phyloP scores from a whole-genome alignment of 2,888 invertebrate genomes.

The Microdon myrmicae region DNA sequence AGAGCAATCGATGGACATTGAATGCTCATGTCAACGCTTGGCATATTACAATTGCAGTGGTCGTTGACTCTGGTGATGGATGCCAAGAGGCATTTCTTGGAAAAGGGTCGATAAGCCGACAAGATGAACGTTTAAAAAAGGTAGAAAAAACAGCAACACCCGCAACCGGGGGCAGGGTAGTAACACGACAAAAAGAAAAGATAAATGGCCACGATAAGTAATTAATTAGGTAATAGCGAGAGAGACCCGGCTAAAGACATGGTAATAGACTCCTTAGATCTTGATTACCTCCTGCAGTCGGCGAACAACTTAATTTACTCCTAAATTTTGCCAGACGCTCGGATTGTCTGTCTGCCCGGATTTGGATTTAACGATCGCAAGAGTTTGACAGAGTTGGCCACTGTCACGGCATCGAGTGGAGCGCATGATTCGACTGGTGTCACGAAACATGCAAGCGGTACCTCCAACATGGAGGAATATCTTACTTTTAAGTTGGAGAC shows the following conservation, averaged over 20 bases:
- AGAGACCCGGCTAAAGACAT: constrained; percentile 45
- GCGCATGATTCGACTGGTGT: constrained; percentile 33
- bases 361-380: constrained; percentile 34
- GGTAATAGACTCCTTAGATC: constrained; percentile 49
- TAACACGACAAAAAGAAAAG: constrained; percentile 21
- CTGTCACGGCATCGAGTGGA: constrained; percentile 39
- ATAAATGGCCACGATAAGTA: constrained; percentile 53
- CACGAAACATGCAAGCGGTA: constrained; percentile 47
- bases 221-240: constrained; percentile 55
- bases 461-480: constrained; percentile 7
- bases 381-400: constrained; percentile 33
- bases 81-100: constrained; percentile 30
- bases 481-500: too few species aligned
- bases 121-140: neutral
- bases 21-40: constrained; percentile 45
- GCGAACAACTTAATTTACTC: constrained; percentile 51
- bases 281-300: constrained; percentile 39
- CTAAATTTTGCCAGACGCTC: constrained; percentile 40
- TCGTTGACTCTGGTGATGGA: constrained; percentile 39
- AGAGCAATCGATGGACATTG: constrained; percentile 11
- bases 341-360: too few species aligned
- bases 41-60: constrained; percentile 45
- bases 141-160: constrained; percentile 12
- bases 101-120: constrained; percentile 7
- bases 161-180: too few species aligned